These are phyloP conservation scores for Halictus quadricinctus DNA, from an alignment of 2,888 invertebrate species.

Conservation along the genomic window DNA sequence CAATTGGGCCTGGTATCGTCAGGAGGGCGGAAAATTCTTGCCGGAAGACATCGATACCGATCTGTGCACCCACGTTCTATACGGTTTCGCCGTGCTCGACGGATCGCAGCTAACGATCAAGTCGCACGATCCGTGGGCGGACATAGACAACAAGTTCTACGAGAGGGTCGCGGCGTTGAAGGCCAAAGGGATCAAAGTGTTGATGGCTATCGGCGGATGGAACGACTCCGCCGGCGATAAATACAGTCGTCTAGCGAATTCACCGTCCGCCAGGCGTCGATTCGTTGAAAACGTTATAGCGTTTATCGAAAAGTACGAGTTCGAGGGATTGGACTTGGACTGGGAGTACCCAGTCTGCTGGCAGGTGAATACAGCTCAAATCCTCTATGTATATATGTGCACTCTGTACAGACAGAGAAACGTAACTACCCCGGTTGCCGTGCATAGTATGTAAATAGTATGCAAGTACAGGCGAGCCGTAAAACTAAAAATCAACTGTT, in stretches of 20 bases:
- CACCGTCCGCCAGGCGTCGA: conserved; percentile 86
- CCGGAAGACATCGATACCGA: conserved; percentile 93
- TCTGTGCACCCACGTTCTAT: conserved; percentile 95
- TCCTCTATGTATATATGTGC: not conserved
- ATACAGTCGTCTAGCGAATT: conserved; percentile 92
- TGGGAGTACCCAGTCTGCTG: conserved; percentile 98
- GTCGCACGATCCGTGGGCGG: conserved; percentile 94
- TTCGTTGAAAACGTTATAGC: conserved; percentile 90
- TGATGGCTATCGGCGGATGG: conserved; percentile 97
- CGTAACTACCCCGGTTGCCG: not conserved
- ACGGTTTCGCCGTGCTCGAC: conserved; percentile 95
- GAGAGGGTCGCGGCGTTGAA: conserved; percentile 91
- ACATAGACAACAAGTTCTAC: conserved; percentile 95
- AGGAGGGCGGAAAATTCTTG: conserved; percentile 90
- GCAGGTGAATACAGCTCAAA: conserved; percentile 84
- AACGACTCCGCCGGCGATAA: conserved; percentile 96
- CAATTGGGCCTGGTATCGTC: conserved; percentile 97
- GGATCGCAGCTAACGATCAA: conserved; percentile 89
- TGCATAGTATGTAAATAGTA: not conserved
- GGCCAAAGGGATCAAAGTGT: conserved; percentile 89
- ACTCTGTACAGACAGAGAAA: not conserved
- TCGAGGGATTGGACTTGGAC: conserved; percentile 95
- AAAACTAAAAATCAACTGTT: not conserved
- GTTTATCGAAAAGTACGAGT: conserved; percentile 91
- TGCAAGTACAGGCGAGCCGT: not conserved